Conservation (phyloP, 35 echinoderm and acorn worm genomes). For the Patiria miniata region DNA sequence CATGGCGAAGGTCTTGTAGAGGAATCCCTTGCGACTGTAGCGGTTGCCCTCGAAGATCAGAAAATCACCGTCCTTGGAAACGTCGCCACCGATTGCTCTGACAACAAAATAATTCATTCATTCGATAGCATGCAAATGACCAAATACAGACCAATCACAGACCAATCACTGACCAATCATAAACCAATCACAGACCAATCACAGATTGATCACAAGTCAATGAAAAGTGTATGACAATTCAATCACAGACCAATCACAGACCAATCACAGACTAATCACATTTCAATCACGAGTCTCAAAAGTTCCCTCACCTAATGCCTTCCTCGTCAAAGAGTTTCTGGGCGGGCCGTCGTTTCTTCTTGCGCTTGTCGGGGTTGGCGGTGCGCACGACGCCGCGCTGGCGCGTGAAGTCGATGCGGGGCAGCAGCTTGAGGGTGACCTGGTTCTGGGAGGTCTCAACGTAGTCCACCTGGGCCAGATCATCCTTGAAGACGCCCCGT, state of each 20-base stretch:
- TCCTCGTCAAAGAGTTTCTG: conserved; percentile 92
- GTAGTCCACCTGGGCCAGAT: conserved; percentile 89
- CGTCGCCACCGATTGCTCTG: conserved; percentile 85
- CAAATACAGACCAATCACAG: not conserved
- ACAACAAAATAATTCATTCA: not conserved
- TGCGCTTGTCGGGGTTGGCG: conserved; percentile 61
- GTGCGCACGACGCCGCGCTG: conserved; percentile 65
- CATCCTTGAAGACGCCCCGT: conserved; percentile 94
- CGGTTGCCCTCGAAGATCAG: conserved; percentile 94
- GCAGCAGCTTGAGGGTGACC: conserved; percentile 91
- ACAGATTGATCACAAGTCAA: too few species aligned
- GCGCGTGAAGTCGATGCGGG: conserved; percentile 87
- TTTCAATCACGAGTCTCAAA: not conserved
- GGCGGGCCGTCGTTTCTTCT: conserved; percentile 62
- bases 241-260: not conserved
- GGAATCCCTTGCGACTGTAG: conserved; percentile 91
- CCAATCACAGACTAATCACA: not conserved
- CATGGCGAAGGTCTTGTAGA: conserved; percentile 95
- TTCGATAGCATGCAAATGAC: not conserved
- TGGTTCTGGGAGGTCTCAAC: conserved; percentile 95
- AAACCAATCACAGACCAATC: not conserved
- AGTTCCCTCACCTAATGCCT: conserved; percentile 65
- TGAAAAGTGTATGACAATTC: too few species aligned
- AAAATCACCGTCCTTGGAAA: conserved; percentile 94
- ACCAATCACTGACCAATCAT: not conserved